Evolutionary conservation across 2,888 invertebrate genomes (phyloP), one percentile per base, ranked within the genome.

Genomic region (Athalia circularis): DNA sequence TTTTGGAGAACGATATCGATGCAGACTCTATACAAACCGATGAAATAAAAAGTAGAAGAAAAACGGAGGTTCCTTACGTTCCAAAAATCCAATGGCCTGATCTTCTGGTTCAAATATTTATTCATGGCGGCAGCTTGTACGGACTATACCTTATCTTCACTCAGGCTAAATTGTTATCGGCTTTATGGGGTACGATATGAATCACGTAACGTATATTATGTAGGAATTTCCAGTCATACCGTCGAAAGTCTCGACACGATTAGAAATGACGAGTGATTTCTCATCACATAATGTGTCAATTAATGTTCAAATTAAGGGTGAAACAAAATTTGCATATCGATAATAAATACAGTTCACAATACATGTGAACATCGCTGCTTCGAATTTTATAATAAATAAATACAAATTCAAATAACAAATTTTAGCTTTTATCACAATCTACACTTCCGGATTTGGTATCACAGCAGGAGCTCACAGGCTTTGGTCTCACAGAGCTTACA

Each of bases 391-490:
- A 43, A 68, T 5, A 29, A 29, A 11, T 8, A 5, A 54, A 15
- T 43, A 1, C 9, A 9, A 54, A 65, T 47, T 65, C 5, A 0
- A 67, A 65, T 50, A 67, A 52, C 47, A 82, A 81, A 78, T 91
- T 92, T 72, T 88, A 94, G 94, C 92, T 79, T 90, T 93, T 80
- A 86, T 91, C 47, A 92, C 93, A 79, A 92, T 95, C 85, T 94
- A 94, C 90, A 92, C 92, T n/a, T 94, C 95, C n/a, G 96, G 95
- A 29, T 94, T 96, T 86, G 96, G 96, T 9, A 95, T 96, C 82
- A 96, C 96, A 11, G 96, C 96, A 5, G 96, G 96, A 70, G 96
- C 94, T 1, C 96, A 96, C 87, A 92, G 96, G 79, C 91, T 96
- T 80, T 96, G 96, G 96, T 95, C 96, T 0, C 96, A 96, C 87